These are phyloP conservation scores for Orthosia incerta DNA, from an alignment of 2,888 invertebrate species.

Conservation along the genomic window DNA sequence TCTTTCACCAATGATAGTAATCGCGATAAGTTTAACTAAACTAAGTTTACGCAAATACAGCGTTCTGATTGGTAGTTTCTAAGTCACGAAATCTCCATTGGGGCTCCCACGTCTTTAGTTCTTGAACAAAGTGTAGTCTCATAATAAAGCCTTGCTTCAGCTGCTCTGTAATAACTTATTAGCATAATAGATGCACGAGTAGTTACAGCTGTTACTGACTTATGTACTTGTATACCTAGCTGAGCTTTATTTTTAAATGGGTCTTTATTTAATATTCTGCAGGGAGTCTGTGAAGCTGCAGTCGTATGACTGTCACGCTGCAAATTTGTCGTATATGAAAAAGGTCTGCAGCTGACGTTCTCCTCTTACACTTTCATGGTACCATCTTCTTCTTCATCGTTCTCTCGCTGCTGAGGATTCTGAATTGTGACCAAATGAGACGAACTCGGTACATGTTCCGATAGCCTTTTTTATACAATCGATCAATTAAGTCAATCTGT, in stretches of 20 bases:
- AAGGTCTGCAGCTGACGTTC: background rate
- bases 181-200: conserved; percentile 48
- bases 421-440: background rate
- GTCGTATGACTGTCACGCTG: background rate
- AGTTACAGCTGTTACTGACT: conserved; percentile 53
- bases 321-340: background rate
- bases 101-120: conserved; percentile 32
- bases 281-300: background rate
- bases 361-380: too few relatives aligned
- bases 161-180: conserved; percentile 45
- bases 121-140: conserved; percentile 31
- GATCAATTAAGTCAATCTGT: too few relatives aligned
- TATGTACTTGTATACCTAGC: conserved; percentile 21
- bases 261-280: conserved; percentile 12
- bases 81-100: too few relatives aligned
- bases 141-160: conserved; percentile 37
- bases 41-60: too few relatives aligned
- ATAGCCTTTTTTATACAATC: background rate
- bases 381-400: background rate
- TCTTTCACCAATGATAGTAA: too few relatives aligned
- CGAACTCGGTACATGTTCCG: background rate
- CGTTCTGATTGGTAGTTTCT: too few relatives aligned
- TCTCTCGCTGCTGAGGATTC: background rate
- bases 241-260: conserved; percentile 26
- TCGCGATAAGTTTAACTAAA: too few relatives aligned